Evolutionary conservation across 2,888 invertebrate species (phyloP).

Genomic region (Cosmia pyralina): DNA sequence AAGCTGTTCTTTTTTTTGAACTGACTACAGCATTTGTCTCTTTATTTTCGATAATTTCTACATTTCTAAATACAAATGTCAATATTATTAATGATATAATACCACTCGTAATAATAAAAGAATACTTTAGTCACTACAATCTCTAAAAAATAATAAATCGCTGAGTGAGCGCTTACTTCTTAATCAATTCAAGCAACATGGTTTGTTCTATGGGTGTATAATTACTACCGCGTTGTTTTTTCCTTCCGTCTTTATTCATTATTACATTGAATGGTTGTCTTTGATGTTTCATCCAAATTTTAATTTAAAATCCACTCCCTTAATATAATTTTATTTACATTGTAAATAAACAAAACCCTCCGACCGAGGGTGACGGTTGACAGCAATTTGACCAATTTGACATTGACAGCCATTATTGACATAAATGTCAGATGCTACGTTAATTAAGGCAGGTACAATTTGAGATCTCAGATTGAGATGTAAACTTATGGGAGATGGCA

Average conservation of each 20-base stretch:
- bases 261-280: neutral
- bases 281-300: neutral
- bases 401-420: neutral
- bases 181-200: neutral
- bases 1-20: conserved; percentile 1
- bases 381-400: neutral
- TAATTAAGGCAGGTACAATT: too few species aligned
- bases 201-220: neutral
- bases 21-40: conserved; percentile 2
- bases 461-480: too few species aligned
- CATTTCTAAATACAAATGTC: neutral
- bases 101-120: neutral
- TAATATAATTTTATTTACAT: neutral
- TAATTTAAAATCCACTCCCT: neutral
- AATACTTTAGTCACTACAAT: neutral
- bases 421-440: too few species aligned
- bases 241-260: neutral
- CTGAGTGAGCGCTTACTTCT: neutral
- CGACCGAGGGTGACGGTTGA: neutral
- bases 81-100: neutral
- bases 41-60: conserved; percentile 7
- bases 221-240: conserved; percentile 2
- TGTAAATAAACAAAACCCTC: neutral
- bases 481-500: too few species aligned
- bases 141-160: neutral